phyloP scores from a whole-genome alignment of 1,140 invertebrate genomes.

The Lucilia cuprina region DNA sequence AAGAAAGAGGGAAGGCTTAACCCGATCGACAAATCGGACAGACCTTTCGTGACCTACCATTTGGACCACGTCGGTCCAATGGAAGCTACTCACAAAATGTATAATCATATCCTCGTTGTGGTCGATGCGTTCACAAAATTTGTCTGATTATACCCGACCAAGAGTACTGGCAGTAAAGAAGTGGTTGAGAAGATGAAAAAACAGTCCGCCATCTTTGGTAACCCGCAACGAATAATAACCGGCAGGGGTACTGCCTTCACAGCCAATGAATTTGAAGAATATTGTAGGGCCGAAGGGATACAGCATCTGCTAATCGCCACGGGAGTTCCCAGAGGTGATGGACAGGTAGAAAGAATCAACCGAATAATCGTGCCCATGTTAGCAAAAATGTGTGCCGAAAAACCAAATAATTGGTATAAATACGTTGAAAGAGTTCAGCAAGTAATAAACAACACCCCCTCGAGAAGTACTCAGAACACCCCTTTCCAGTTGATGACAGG shows the following conservation, averaged over 20 bases:
- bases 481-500: conserved; percentile 20
- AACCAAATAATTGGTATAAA: conserved; percentile 14
- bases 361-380: conserved; percentile 9
- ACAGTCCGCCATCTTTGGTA: conserved; percentile 41
- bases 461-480: background rate
- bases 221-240: conserved; percentile 51
- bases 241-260: conserved; percentile 60
- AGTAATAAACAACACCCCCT: background rate
- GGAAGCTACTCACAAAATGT: conserved; percentile 52
- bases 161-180: conserved; percentile 46
- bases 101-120: conserved; percentile 59
- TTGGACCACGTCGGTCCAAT: conserved; percentile 50
- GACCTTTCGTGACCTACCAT: background rate
- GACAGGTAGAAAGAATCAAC: conserved; percentile 19
- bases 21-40: background rate
- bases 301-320: conserved; percentile 44
- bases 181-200: background rate
- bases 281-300: conserved; percentile 40
- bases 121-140: conserved; percentile 53
- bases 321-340: conserved; percentile 44
- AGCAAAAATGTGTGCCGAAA: background rate
- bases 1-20: background rate
- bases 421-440: background rate
- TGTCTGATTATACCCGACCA: too few species aligned
- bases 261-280: conserved; percentile 33